Evolutionary conservation across 2,797 vertebrate genomes (phyloP), one percentile per base, ranked within the genome.

Genomic region (Fistularia tabacaria): DNA sequence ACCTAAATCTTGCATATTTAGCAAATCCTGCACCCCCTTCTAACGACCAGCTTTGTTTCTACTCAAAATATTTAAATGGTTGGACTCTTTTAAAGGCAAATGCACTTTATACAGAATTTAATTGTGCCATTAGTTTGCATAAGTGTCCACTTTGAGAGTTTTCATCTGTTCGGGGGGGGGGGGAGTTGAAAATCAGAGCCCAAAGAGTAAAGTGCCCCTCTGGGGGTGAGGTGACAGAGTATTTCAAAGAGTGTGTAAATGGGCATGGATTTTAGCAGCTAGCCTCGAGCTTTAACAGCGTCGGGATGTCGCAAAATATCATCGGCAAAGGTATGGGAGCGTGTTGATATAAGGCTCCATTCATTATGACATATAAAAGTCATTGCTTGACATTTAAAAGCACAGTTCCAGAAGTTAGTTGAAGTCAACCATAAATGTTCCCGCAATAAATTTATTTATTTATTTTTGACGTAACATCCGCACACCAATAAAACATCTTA

Each of bases 31-130:
- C 41, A 15, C 49, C 39, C 59, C 48, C 47, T 43, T 15, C 60
- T 47, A 11, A 58, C 51, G 64, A 46, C 61, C 50, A 49, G 45
- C 52, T 59, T 37, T 68, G 56, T 64, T 66, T 47, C 42, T 37
- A 41, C 47, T 12, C 51, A 62, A 73, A 57, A 63, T 51, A 82
- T 80, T 76, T 78, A 81, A 70, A 75, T 65, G 56, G 49, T 49
- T 42, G 36, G 51, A 59, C 59, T 46, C 50, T 79, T 74, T 82
- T 74, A 77, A 86, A 80, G 69, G 54, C 66, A 85, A 81, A 85
- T 79, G 62, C 43, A 66, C 52, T 63, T 71, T 52, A 54, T 57
- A 36, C 47, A 42, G 46, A 39, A 14, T 75, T 80, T 71, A 68
- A 76, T 82, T 63, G 67, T 68, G 67, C 63, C 71, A 60, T 62